Percentiles rank a stretch among this genome's conserved stretches.
Conservation (phyloP, 2,888 invertebrate genomes). For the Eilema depressum region DNA sequence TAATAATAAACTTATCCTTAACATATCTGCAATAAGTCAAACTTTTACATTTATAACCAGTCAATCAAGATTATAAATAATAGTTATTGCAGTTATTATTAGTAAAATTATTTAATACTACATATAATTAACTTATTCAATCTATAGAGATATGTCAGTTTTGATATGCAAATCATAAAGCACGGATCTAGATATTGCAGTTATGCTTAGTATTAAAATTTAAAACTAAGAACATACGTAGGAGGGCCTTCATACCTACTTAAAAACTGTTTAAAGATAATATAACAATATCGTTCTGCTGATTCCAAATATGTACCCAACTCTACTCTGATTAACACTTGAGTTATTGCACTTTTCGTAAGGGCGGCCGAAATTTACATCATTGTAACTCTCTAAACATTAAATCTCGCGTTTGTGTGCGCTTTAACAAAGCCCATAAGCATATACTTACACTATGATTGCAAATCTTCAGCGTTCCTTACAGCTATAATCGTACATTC, state of each 20-base stretch:
- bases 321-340: background rate
- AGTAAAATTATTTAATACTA: background rate
- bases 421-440: conserved; percentile 12
- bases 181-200: background rate
- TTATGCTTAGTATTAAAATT: background rate
- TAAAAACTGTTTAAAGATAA: background rate
- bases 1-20: background rate
- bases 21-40: background rate
- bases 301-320: background rate
- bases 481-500: conserved; percentile 88
- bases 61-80: background rate
- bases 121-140: too few species aligned
- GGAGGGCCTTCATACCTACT: background rate
- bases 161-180: background rate
- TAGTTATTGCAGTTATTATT: background rate
- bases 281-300: background rate
- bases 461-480: conserved; percentile 78
- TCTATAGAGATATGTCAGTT: background rate
- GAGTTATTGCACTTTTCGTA: conserved; percentile 2
- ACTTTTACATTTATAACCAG: background rate
- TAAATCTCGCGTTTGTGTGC: background rate
- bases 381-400: background rate
- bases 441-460: conserved; percentile 51
- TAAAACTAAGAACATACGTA: too few species aligned
- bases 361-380: background rate